Base-by-base conservation (phyloP, 2,888 invertebrate genomes). In the Fragum sueziense region DNA sequence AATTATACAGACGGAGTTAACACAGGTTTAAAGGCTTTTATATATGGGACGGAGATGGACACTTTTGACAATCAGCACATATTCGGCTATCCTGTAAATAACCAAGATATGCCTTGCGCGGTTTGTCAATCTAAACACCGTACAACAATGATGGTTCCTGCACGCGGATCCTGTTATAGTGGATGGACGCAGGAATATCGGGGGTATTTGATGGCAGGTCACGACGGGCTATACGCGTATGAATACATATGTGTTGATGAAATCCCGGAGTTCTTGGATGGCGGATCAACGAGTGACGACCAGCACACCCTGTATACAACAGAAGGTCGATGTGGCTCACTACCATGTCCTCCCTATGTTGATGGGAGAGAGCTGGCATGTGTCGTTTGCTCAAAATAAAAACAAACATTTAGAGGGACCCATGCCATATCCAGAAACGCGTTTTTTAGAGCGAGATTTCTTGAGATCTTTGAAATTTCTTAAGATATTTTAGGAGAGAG, bases 341-440 rank as follows among this genome's bases (percentile, higher is more conserved):
- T 88, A 20, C 84, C 84, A 14, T 88, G 88, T 70, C 85, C 86
- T 0, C 79, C 75, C 1, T 88, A 87, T 67, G 74, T 77, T 0
- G 47, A 76, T 9, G 86, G 84, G 20, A 69, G 74, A 54, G 80
- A 80, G 57, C 47, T 88, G 17, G 82, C 86, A 51, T 88, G 88
- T 74, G 85, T 78, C 34, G 86, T 88, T 1, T 88, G 88, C 62
- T 77, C 85, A 6, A 75, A 29, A 57, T 57, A 20, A 37, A n/a
- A n/a, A n/a, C n/a, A n/a, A n/a, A n/a, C n/a, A n/a, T n/a, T n/a
- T n/a, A n/a, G n/a, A n/a, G n/a, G n/a, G n/a, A n/a, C n/a, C n/a
- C n/a, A n/a, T n/a, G n/a, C n/a, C n/a, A n/a, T n/a, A n/a, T n/a
- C n/a, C n/a, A n/a, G n/a, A n/a, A n/a, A n/a, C n/a, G n/a, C n/a